Percentiles rank a stretch among this genome's conserved stretches.
phyloP scores from a whole-genome alignment of 2,888 invertebrate species.

The Mactromeris polynyma region DNA sequence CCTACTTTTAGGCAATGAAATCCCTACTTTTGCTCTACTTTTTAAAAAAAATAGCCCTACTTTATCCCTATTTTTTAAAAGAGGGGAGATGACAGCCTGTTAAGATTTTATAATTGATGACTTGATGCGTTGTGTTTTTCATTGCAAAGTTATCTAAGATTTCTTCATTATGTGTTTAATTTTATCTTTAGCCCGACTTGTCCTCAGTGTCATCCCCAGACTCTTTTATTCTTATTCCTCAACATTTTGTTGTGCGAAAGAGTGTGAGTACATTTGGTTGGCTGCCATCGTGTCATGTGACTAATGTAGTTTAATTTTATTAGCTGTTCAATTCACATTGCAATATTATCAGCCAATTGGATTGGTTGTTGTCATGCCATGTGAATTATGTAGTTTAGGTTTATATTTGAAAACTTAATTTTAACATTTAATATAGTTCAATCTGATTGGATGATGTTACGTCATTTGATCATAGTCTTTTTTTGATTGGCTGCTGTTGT shows the following conservation, averaged over 20 bases:
- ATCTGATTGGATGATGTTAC: background rate
- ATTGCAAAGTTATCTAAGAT: no score
- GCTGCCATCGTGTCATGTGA: slow-evolving; percentile 18
- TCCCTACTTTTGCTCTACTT: no score
- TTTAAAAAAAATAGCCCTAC: no score
- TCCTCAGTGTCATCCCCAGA: slow-evolving; percentile 60
- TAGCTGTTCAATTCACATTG: background rate
- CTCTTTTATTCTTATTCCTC: slow-evolving; percentile 70
- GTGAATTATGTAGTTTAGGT: background rate
- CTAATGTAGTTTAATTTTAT: background rate
- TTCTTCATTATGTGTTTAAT: no score
- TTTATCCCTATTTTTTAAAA: no score
- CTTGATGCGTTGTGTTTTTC: no score
- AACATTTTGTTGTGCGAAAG: slow-evolving; percentile 61
- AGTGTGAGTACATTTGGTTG: slow-evolving; percentile 57
- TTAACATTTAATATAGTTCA: background rate
- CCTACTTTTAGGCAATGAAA: no score
- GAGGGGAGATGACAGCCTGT: no score
- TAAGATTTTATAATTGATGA: no score
- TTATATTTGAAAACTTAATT: background rate
- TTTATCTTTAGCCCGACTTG: slow-evolving; percentile 42
- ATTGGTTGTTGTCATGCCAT: background rate
- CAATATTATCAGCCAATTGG: background rate
- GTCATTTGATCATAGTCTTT: background rate
- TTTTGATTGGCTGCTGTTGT: background rate